These are phyloP conservation scores for Sphenodon punctatus DNA, from an alignment of 2,797 vertebrate genomes.

Conservation along the genomic window DNA sequence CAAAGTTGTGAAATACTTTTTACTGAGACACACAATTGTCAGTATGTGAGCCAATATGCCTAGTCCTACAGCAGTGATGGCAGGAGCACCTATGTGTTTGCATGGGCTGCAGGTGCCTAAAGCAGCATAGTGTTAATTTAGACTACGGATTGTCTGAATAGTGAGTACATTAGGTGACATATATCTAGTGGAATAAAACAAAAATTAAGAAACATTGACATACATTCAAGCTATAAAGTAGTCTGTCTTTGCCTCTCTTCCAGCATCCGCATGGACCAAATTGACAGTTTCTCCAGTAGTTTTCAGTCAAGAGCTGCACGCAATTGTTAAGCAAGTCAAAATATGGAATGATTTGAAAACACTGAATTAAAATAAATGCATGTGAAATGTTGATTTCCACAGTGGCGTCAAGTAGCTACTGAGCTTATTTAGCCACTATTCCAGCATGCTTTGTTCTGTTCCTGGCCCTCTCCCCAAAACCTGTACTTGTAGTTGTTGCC, in stretches of 20 bases:
- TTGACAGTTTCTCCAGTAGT: neutral
- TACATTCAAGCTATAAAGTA: too few relatives aligned
- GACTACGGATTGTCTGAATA: neutral
- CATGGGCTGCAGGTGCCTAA: too few relatives aligned
- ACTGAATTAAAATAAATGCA: neutral
- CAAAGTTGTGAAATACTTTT: neutral
- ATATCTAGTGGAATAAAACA: neutral
- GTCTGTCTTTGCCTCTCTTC: too few relatives aligned
- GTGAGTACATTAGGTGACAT: neutral
- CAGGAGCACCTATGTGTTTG: too few relatives aligned
- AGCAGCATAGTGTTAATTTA: neutral
- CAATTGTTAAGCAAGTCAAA: neutral
- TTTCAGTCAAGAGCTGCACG: neutral
- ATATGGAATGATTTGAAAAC: neutral
- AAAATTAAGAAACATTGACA: neutral
- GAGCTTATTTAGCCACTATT: neutral
- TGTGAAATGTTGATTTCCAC: neutral
- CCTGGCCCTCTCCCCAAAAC: neutral
- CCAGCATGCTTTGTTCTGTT: neutral
- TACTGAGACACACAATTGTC: too few relatives aligned
- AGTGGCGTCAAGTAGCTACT: neutral
- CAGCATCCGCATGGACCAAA: neutral
- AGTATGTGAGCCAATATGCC: too few relatives aligned
- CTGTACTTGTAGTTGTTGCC: too few relatives aligned
- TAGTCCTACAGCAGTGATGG: too few relatives aligned